These are phyloP conservation scores for Menidia beryllina DNA, from an alignment of 2,113 vertebrate species.

Conservation along the genomic window DNA sequence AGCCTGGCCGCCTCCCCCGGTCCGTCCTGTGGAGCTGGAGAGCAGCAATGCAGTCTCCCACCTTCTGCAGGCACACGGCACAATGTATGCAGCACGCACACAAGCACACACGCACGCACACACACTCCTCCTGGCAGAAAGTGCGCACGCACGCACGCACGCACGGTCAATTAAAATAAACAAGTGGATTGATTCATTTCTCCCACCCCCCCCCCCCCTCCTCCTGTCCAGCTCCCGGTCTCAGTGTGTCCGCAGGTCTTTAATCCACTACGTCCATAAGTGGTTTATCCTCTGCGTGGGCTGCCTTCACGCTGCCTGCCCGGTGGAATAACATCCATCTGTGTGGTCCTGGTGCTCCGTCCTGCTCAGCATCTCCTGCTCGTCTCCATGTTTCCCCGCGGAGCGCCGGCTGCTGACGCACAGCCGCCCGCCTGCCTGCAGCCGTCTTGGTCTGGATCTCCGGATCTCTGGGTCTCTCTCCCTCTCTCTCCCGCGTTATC, in stretches of 20 bases:
- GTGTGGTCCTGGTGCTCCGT: constrained; percentile 55
- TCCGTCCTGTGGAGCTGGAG: constrained; percentile 49
- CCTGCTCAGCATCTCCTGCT: constrained; percentile 70
- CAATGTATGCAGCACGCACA: constrained; percentile 29
- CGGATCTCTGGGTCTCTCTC: constrained; percentile 42
- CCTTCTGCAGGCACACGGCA: constrained; percentile 42
- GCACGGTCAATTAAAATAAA: constrained; percentile 67
- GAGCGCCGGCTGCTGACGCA: constrained; percentile 73
- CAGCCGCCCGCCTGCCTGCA: constrained; percentile 56
- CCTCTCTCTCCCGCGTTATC: constrained; percentile 25
- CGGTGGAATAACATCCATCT: constrained; percentile 72
- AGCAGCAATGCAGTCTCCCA: constrained; percentile 73
- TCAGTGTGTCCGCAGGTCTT: constrained; percentile 67
- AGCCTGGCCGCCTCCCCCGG: constrained; percentile 37
- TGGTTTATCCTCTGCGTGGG: constrained; percentile 75
- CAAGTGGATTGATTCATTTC: constrained; percentile 65
- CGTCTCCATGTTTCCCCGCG: constrained; percentile 67
- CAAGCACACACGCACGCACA: constrained; percentile 38
- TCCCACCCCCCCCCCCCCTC: constrained; percentile 44
- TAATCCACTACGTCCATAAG: constrained; percentile 81
- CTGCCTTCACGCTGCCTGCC: constrained; percentile 60
- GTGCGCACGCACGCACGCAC: constrained; percentile 54
- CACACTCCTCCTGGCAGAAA: constrained; percentile 58
- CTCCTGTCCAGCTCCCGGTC: constrained; percentile 33
- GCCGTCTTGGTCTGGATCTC: constrained; percentile 61